phyloP scores from a whole-genome alignment of 2,888 invertebrate species.

The Linnaemya tessellans region DNA sequence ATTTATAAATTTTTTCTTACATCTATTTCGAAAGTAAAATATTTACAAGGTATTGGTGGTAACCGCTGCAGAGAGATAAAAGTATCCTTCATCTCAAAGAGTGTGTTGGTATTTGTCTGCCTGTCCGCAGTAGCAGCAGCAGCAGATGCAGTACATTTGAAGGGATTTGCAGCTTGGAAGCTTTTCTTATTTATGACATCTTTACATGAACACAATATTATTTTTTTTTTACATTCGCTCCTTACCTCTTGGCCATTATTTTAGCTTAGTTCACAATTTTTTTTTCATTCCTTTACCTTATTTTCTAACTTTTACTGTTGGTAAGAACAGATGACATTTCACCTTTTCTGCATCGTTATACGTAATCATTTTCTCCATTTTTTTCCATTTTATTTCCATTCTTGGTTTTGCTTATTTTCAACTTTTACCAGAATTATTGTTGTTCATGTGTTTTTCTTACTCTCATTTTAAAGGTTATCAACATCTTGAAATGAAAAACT shows the following conservation, averaged over 20 bases:
- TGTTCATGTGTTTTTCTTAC: neutral
- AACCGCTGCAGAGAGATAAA: neutral
- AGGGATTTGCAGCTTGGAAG: conserved; percentile 26
- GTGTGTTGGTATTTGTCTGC: neutral
- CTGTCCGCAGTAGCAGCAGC: neutral
- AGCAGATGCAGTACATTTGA: neutral
- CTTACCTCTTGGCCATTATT: conserved; percentile 27
- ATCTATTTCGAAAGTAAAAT: no score
- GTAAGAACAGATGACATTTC: conserved; percentile 6
- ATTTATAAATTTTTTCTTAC: no score
- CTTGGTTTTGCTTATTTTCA: neutral
- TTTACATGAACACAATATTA: neutral
- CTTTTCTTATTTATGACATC: conserved; percentile 43
- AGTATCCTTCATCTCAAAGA: no score
- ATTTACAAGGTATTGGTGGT: no score
- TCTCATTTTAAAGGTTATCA: neutral
- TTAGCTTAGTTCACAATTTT: conserved; percentile 12
- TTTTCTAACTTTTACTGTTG: neutral
- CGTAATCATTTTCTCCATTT: neutral
- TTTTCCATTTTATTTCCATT: neutral
- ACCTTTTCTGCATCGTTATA: conserved; percentile 1
- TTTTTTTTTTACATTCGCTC: neutral
- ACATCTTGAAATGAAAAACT: conserved; percentile 22
- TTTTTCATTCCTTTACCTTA: neutral
- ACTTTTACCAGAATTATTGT: conserved; percentile 9